Conservation (phyloP, 2,797 vertebrate genomes). For the Fistularia commersonii region DNA sequence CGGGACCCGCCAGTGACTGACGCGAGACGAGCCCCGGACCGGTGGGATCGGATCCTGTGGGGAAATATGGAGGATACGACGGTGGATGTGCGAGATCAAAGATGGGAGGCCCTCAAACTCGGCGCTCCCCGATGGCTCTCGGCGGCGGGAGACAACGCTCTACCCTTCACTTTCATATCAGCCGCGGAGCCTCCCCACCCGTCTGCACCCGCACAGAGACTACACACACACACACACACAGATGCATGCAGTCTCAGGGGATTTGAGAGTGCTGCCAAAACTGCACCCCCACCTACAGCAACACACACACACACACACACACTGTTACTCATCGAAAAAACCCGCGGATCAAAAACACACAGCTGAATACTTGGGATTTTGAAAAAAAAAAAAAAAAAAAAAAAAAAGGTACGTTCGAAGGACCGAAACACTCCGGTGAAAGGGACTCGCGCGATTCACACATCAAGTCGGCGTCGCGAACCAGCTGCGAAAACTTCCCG, state of each 20-base stretch:
- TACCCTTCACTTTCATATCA: constrained; percentile 73
- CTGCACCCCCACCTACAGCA: constrained; percentile 49
- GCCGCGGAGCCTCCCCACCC: constrained; percentile 48
- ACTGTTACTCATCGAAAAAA: no score
- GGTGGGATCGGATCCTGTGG: constrained; percentile 35
- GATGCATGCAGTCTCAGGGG: constrained; percentile 52
- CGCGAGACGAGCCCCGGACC: no score
- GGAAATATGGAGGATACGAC: constrained; percentile 38
- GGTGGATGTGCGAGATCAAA: constrained; percentile 65
- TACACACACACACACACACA: constrained; percentile 25
- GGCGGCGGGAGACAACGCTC: constrained; percentile 63
- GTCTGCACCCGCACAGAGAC: constrained; percentile 27
- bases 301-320: constrained; percentile 18
- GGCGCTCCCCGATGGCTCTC: constrained; percentile 65
- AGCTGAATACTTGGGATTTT: constrained; percentile 36
- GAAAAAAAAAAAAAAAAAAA: no score
- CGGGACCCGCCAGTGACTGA: no score
- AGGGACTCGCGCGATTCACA: constrained; percentile 38
- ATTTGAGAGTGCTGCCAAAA: constrained; percentile 49
- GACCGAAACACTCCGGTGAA: no score
- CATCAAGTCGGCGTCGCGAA: constrained; percentile 20
- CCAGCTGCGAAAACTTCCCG: constrained; percentile 36
- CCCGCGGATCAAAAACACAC: constrained; percentile 49
- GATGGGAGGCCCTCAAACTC: constrained; percentile 70
- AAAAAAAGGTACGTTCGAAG: constrained; percentile 25